Evolutionary conservation across 2,888 invertebrate genomes (phyloP).

Genomic region (Pterostichus madidus): DNA sequence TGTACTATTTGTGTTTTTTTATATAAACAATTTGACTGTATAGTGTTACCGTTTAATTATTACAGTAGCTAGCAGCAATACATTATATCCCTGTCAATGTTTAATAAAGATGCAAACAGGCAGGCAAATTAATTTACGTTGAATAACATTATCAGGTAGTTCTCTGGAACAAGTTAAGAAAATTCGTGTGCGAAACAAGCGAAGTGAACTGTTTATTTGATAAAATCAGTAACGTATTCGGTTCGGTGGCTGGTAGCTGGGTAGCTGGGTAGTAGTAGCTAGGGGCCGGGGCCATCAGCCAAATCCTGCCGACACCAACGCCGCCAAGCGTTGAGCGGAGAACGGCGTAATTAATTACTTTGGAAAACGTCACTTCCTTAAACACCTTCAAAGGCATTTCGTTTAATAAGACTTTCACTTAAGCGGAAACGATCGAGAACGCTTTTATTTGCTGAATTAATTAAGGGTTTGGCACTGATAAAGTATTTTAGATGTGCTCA

Average conservation of each 20-base stretch:
- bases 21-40: too few species aligned
- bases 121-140: slow-evolving; percentile 32
- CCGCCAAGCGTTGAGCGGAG: slow-evolving; percentile 13
- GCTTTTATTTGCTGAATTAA: slow-evolving; percentile 65
- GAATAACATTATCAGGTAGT: slow-evolving; percentile 31
- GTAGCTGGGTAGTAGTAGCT: neutral
- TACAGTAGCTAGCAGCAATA: neutral
- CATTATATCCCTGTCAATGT: neutral
- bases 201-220: slow-evolving; percentile 41
- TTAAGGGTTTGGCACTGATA: slow-evolving; percentile 64
- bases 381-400: slow-evolving; percentile 67
- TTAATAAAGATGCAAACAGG: slow-evolving; percentile 44
- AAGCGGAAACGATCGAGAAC: slow-evolving; percentile 61
- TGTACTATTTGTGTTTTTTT: too few species aligned
- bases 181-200: slow-evolving; percentile 10
- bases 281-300: slow-evolving; percentile 14
- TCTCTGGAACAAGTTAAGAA: neutral
- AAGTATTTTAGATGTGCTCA: slow-evolving; percentile 65
- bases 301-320: slow-evolving; percentile 39
- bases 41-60: too few species aligned
- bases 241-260: too few species aligned
- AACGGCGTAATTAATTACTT: slow-evolving; percentile 64
- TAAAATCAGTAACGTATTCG: slow-evolving; percentile 31
- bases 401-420: slow-evolving; percentile 66
- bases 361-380: slow-evolving; percentile 64